Evolutionary conservation across 2,888 invertebrate species (phyloP).

Genomic region (Ectemnius cavifrons): DNA sequence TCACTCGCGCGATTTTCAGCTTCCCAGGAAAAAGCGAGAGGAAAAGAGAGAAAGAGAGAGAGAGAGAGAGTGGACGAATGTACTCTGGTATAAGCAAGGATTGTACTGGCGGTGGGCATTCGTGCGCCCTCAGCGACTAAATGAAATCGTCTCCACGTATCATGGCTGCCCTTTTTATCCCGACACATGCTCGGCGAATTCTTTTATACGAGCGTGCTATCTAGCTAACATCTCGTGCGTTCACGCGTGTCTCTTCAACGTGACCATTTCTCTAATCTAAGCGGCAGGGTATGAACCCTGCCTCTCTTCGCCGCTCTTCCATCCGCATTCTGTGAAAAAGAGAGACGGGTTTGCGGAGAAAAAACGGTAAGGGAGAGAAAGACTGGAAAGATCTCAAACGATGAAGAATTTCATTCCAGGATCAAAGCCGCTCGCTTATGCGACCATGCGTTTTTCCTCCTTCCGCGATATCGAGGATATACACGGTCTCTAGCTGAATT

Average conservation of each 20-base stretch:
- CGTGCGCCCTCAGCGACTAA: slow-evolving; percentile 5
- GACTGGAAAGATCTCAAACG: slow-evolving; percentile 14
- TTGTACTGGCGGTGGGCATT: too few relatives aligned
- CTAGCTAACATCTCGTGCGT: neutral
- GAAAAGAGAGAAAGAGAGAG: neutral
- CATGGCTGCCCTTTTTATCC: neutral
- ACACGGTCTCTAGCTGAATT: too few relatives aligned
- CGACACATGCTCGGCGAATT: neutral
- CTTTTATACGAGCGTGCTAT: neutral
- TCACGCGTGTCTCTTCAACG: slow-evolving; percentile 27
- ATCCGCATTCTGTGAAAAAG: too few relatives aligned
- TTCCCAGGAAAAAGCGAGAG: neutral
- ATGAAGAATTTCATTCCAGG: slow-evolving; percentile 35
- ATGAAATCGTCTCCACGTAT: slow-evolving; percentile 1
- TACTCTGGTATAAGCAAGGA: too few relatives aligned
- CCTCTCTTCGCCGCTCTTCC: too few relatives aligned
- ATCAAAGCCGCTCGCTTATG: slow-evolving; percentile 32
- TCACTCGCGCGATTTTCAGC: neutral
- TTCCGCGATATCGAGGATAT: too few relatives aligned
- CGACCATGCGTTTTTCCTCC: neutral
- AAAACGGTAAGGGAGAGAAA: too few relatives aligned
- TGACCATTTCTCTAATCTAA: slow-evolving; percentile 29
- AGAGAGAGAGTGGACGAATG: neutral
- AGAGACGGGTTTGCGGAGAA: too few relatives aligned
- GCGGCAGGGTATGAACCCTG: neutral